Base-by-base conservation (phyloP, 2,888 invertebrate species). In the Diadegma fenestrale region DNA sequence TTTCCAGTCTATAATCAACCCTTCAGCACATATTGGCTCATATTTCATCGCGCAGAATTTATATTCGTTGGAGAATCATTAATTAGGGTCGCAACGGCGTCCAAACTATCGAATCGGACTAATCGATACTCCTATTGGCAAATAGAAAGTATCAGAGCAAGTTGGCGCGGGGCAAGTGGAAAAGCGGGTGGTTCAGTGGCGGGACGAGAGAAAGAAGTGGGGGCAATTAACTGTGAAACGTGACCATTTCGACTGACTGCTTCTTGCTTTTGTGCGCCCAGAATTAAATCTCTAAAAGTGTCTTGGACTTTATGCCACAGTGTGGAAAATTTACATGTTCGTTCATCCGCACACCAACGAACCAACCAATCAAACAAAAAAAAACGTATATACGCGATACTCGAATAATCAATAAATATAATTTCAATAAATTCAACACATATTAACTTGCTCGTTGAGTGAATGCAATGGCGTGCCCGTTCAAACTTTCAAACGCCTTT, bases 181-280 rank as follows among this genome's bases (percentile, higher is more conserved):
- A 64, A 71, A 45, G 71, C 58, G 78, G 71, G 76, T 80, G 86
- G 79, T 63, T 79, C 75, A 58, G 64, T 33, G 26, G 75, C n/a
- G n/a, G 37, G 30, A 48, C 69, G 76, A 51, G 33, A 66, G 63
- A 63, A 73, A 73, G 73, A 71, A 82, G 82, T 82, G 68, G 69
- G 82, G 73, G 73, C 82, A 85, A 85, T 85, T 85, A 82, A 78
- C 85, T 85, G 82, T 85, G 82, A 85, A 85, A 82, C 78, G 68
- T 63, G 79, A 82, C 82, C 85, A 82, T 85, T 85, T 82, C 85
- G 82, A 68, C 78, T 85, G 85, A 79, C 85, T 85, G 85, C 63
- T 64, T 85, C 58, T 51, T 69, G 69, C 80, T 82, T 82, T 79
- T 73, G 82, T 79, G 45, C 71, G 54, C 75, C 63, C 48, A 54